Conservation (phyloP, 2,888 invertebrate species). For the Synergus japonicus region DNA sequence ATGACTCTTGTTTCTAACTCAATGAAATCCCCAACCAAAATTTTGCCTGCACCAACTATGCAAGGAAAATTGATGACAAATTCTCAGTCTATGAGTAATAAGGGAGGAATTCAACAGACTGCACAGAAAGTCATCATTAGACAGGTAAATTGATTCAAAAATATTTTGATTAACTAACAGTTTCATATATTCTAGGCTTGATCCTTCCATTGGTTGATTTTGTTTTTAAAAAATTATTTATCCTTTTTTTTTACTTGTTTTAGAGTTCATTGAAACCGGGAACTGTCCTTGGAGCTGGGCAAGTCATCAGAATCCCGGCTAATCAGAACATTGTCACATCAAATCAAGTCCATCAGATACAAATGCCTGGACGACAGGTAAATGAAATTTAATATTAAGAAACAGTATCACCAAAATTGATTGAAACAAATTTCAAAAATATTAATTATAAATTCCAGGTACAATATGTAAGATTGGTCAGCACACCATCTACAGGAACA, state of each 20-base stretch:
- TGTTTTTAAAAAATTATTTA: background rate
- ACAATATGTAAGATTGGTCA: slow-evolving; percentile 86
- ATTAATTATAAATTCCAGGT: slow-evolving; percentile 71
- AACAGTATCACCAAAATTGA: slow-evolving; percentile 37
- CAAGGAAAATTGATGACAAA: slow-evolving; percentile 67
- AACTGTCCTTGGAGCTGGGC: slow-evolving; percentile 73
- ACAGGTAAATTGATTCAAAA: slow-evolving; percentile 67
- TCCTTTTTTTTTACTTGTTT: slow-evolving; percentile 48
- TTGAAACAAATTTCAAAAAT: background rate
- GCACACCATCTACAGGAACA: slow-evolving; percentile 77
- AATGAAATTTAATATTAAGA: slow-evolving; percentile 59
- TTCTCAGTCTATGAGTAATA: slow-evolving; percentile 68
- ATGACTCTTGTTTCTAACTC: slow-evolving; percentile 74
- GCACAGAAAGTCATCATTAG: slow-evolving; percentile 80
- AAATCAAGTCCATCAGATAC: slow-evolving; percentile 84
- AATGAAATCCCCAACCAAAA: slow-evolving; percentile 85
- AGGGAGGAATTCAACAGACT: slow-evolving; percentile 69
- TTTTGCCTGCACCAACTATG: slow-evolving; percentile 82
- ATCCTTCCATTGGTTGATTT: background rate
- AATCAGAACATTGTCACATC: slow-evolving; percentile 76
- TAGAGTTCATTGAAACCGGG: slow-evolving; percentile 76
- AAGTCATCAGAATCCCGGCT: slow-evolving; percentile 79
- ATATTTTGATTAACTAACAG: background rate
- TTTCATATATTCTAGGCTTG: background rate
- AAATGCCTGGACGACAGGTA: slow-evolving; percentile 85